Conservation (phyloP, 1,140 invertebrate species). For the Atta colombica region DNA sequence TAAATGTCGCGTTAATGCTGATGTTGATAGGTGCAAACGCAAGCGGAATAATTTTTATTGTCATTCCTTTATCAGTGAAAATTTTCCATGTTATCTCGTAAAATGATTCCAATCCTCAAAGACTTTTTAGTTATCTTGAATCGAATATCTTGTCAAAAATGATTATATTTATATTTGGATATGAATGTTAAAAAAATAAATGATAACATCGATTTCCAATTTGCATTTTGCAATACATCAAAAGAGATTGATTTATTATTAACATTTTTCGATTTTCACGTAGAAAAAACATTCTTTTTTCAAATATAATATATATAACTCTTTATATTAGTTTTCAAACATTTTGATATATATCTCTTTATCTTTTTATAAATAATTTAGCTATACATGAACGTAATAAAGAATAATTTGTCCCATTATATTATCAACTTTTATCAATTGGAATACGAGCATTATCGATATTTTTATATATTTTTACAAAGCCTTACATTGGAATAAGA, state of each 20-base stretch:
- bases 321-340: background rate
- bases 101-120: slow-evolving; percentile 7
- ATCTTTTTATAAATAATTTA: background rate
- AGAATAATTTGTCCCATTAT: background rate
- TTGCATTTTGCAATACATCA: background rate
- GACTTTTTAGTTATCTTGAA: background rate
- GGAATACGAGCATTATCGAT: background rate
- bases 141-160: too few species aligned
- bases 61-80: slow-evolving; percentile 30
- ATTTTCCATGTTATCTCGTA: background rate
- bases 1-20: slow-evolving; percentile 54
- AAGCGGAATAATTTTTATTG: slow-evolving; percentile 61
- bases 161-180: background rate
- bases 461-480: slow-evolving; percentile 19
- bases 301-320: background rate
- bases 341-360: background rate
- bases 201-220: background rate
- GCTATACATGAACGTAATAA: background rate
- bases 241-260: slow-evolving; percentile 21
- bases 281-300: background rate
- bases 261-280: slow-evolving; percentile 3
- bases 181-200: background rate
- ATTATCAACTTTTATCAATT: background rate
- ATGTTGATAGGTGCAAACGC: slow-evolving; percentile 41
- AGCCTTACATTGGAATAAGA: background rate